phyloP scores from a whole-genome alignment of 2,797 vertebrate species.

The Neoniphon sammara region DNA sequence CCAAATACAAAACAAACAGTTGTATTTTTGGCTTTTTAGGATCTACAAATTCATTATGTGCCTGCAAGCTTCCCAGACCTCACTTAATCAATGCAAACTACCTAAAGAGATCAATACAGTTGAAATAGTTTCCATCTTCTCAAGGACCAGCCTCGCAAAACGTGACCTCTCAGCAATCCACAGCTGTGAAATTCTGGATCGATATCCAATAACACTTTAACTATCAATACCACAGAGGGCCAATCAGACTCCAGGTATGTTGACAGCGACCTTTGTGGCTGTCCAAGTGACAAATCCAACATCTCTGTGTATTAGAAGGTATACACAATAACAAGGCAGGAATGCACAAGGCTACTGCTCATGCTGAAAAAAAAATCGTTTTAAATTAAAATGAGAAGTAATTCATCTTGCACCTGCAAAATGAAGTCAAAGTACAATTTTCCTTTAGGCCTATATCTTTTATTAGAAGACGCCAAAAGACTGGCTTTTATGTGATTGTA shows the following conservation, averaged over 20 bases:
- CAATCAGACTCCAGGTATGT: not conserved
- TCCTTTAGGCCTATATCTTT: not conserved
- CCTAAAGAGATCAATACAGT: conserved; percentile 23
- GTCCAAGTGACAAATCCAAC: conserved; percentile 12
- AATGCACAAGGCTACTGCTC: not conserved
- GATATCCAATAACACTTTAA: conserved; percentile 39
- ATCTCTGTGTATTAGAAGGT: not conserved
- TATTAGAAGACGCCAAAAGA: not conserved
- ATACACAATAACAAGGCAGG: conserved; percentile 6
- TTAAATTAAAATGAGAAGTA: not conserved
- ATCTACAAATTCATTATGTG: not conserved
- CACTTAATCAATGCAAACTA: conserved; percentile 29
- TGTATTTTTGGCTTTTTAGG: not conserved
- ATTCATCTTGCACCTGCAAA: not conserved
- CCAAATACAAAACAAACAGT: not conserved
- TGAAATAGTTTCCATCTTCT: conserved; percentile 10
- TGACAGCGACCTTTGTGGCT: conserved; percentile 35
- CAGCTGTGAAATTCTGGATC: conserved; percentile 41
- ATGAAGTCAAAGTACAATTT: conserved; percentile 6
- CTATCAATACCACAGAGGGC: conserved; percentile 21
- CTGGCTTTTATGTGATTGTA: not conserved
- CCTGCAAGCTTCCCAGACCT: not conserved
- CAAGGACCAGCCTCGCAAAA: conserved; percentile 20
- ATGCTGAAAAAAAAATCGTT: too few relatives aligned
- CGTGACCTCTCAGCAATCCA: conserved; percentile 24